Evolutionary conservation across 2,888 invertebrate genomes (phyloP), one percentile per base, ranked within the genome.

Genomic region (Tridacna crocea): DNA sequence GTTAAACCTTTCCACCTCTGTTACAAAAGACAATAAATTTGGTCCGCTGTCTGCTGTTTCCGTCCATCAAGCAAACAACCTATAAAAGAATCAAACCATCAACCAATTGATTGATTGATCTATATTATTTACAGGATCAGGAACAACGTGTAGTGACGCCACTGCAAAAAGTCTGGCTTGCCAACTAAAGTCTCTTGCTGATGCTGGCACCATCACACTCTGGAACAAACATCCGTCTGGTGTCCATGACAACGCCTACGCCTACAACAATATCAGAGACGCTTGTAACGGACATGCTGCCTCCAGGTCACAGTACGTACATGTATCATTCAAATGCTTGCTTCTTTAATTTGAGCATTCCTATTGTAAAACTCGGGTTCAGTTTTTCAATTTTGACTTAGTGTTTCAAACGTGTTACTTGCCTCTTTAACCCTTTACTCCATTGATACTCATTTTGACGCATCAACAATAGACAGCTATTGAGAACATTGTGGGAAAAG

Each of bases 141-240:
- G 74, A 0, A 72, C 72, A 2, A 47, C 66, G 11, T 88, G 88
- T 65, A 72, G 65, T 6, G 87, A 85, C 66, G 47, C 82, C 13
- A 70, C 72, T 17, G 84, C 83, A 4, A 85, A 82, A 63, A 75
- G 72, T 17, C 80, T 79, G 47, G 88, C 88, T 10, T 88, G 88
- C 60, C 80, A 87, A 51, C 77, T 88, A 10, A 77, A 87, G 19
- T 55, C 72, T 2, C 76, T 88, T 12, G 84, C 86, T 26, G 83
- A 87, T 26, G 66, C 84, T 13, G 83, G 83, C 10, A 79, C 61
- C 36, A 85, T 88, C 11, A 68, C 78, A 46, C 82, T 88, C 3
- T 87, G 88, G 88, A 78, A 87, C 36, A 51, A 66, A 13, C 90
- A 90, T 79, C 89, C 90, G 19, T 90, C 90, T 55, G 88, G 88